Conservation (phyloP, 2,797 vertebrate species). For the Manis javanica region DNA sequence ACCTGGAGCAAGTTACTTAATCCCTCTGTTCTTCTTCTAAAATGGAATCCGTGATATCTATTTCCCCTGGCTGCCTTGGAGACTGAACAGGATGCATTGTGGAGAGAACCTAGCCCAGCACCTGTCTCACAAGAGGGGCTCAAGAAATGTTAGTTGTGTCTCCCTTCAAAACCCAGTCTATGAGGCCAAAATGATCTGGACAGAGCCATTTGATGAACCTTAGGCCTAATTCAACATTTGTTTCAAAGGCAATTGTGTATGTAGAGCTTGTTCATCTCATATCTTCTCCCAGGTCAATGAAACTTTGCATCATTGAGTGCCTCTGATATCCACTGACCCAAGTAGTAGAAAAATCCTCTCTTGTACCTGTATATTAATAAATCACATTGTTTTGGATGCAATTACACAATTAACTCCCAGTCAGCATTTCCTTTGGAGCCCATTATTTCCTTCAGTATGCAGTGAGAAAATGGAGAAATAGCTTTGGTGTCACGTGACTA, state of each 20-base stretch:
- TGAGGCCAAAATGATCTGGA: background rate
- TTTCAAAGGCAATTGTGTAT: background rate
- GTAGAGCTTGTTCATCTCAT: background rate
- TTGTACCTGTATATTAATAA: background rate
- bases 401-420: slow-evolving; percentile 9
- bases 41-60: background rate
- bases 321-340: background rate
- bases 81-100: background rate
- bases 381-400: background rate
- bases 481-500: background rate
- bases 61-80: background rate
- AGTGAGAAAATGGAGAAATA: slow-evolving; percentile 27
- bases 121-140: background rate
- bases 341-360: background rate
- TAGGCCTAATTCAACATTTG: background rate
- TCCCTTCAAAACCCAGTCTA: background rate
- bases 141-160: background rate
- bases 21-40: background rate
- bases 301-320: background rate
- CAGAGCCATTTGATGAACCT: background rate
- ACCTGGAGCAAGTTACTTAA: background rate
- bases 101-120: background rate
- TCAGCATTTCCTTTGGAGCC: slow-evolving; percentile 19
- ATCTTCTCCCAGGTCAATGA: background rate
- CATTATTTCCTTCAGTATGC: background rate